These are phyloP conservation scores for Lemur catta DNA, from an alignment of 2,797 vertebrate genomes.

Conservation along the genomic window DNA sequence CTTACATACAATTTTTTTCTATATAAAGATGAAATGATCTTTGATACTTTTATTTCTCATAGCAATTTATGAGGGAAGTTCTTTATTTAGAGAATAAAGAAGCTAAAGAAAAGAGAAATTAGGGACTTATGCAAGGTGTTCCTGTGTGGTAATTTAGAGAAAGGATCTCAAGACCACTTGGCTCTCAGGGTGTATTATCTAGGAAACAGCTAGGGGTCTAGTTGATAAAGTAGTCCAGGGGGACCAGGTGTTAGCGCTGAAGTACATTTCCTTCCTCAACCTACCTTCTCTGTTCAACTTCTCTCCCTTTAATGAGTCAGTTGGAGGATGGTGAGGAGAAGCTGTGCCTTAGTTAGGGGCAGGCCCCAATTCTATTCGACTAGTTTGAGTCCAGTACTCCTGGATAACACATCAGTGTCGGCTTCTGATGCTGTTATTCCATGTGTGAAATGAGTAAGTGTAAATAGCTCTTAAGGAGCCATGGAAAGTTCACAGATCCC, in stretches of 20 bases:
- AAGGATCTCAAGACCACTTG: background rate
- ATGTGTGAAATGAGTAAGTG: background rate
- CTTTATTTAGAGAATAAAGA: background rate
- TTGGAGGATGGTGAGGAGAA: background rate
- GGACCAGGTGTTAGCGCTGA: background rate
- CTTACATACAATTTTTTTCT: background rate
- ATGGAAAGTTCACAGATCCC: background rate
- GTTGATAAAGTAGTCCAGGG: background rate
- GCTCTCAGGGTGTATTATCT: background rate
- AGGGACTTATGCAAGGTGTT: background rate
- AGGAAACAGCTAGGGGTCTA: background rate
- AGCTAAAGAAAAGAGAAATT: background rate
- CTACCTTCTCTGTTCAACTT: background rate
- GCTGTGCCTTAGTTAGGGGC: background rate
- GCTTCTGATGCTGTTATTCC: background rate
- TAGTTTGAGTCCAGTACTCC: background rate
- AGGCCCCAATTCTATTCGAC: background rate
- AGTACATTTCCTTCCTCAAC: background rate
- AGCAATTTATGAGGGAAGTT: background rate
- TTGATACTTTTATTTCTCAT: background rate
- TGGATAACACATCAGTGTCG: background rate
- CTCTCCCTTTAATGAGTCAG: background rate
- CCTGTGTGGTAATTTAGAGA: background rate
- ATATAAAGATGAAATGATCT: conserved; percentile 15
- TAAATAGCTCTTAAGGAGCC: background rate